Evolutionary conservation across 2,797 vertebrate species (phyloP), one percentile per base, ranked within the genome.

Genomic region (Choloepus didactylus): DNA sequence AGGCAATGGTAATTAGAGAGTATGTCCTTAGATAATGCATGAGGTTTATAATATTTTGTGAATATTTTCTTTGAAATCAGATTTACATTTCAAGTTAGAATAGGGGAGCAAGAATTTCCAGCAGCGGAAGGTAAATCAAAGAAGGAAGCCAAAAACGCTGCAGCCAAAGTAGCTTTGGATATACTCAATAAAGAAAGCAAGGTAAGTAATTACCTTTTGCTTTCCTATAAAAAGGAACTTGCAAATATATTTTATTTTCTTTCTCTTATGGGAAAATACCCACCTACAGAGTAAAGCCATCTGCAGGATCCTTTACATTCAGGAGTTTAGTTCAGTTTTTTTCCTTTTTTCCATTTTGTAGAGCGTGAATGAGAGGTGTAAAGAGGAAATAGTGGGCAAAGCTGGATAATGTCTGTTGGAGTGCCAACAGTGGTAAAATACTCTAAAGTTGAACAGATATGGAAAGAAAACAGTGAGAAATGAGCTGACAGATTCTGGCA

Each of bases 71-170:
- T 97, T 97, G 21, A 35, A 93, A 98, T 64, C 95, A 98, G 98
- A 94, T 98, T 98, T 97, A 98, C 94, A 3, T 27, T 97, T 95
- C 51, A 49, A 79, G 94, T 97, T 89, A 67, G 31, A 95, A 95
- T 98, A 95, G 2, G 79, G 0, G 0, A 0, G 0, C 31, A 0
- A 88, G 0, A 70, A 64, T 98, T 98, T 82, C 95, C 97, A 69
- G 2, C 0, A 82, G 98, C 95, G 6, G 94, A 76, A 91, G 98
- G 97, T 56, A 98, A 46, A 98, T 83, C 41, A 82, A 98, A 98
- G 95, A 98, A 97, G 84, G 96, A 97, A 14, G 98, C 98, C 69
- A 98, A 0, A 97, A 97, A 96, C 66, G 23, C 1, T 46, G 98
- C 98, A 41, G 98, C 98, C 92, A 81, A 77, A 90, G 14, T 81